phyloP scores from a whole-genome alignment of 2,113 vertebrate genomes.

The Pipa parva region DNA sequence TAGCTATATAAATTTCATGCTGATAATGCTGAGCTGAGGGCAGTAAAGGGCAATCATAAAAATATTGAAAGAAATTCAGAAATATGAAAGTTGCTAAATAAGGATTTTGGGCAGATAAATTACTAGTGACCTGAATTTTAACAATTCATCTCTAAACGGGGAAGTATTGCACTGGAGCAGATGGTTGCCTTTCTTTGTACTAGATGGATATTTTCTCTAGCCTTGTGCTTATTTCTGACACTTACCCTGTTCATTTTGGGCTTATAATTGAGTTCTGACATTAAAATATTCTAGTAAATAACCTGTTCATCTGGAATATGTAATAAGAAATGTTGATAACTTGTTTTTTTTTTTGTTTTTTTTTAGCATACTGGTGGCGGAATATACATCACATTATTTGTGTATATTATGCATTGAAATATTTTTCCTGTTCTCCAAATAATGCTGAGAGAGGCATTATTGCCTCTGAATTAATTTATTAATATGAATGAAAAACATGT shows the following conservation, averaged over 20 bases:
- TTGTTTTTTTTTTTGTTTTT: neutral
- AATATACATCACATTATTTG: no score
- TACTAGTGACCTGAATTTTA: constrained; percentile 38
- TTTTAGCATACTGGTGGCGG: no score
- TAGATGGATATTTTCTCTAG: constrained; percentile 19
- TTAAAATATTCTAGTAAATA: constrained; percentile 34
- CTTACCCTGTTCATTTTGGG: constrained; percentile 25
- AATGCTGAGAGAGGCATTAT: no score
- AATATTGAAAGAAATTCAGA: constrained; percentile 33
- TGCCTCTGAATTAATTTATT: no score
- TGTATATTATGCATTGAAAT: no score
- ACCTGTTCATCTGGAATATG: neutral
- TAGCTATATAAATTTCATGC: constrained; percentile 41
- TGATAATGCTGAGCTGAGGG: constrained; percentile 35
- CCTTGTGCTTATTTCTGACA: constrained; percentile 33
- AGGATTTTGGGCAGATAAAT: constrained; percentile 33
- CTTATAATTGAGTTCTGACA: constrained; percentile 25
- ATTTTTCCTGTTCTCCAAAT: no score
- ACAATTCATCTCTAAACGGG: constrained; percentile 30
- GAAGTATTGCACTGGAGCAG: constrained; percentile 3
- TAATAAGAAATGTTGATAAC: neutral
- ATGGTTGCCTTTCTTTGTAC: constrained; percentile 2
- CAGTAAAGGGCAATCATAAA: constrained; percentile 14
- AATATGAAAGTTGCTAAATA: constrained; percentile 33
- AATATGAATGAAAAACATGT: no score